Percentiles rank a stretch among this genome's conserved stretches.
Evolutionary conservation across 2,888 invertebrate genomes (phyloP).

Genomic region (Campoletis raptor): DNA sequence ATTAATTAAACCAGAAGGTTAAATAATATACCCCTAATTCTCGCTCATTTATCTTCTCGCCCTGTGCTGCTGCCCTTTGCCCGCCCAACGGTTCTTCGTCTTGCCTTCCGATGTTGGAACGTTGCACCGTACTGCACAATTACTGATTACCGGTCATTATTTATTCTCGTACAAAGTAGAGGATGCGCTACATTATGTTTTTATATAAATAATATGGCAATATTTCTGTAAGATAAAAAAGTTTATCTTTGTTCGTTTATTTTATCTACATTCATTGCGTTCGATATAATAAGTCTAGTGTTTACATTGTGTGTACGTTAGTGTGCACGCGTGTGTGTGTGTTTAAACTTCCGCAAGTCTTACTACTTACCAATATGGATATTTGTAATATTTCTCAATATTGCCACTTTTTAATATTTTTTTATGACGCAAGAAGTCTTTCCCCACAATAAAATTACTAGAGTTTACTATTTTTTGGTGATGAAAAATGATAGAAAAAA

Average conservation of each 20-base stretch:
- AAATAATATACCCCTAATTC: constrained; percentile 77
- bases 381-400: no score
- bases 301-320: no score
- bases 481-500: no score
- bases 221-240: not conserved
- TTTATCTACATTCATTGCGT: no score
- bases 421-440: no score
- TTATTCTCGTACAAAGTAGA: constrained; percentile 44
- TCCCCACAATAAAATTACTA: no score
- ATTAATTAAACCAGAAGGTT: constrained; percentile 76
- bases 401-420: no score
- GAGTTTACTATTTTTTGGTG: no score
- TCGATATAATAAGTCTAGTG: no score
- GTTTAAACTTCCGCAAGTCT: no score
- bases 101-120: constrained; percentile 34
- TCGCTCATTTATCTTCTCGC: constrained; percentile 66
- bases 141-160: constrained; percentile 65
- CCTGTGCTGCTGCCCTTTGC: constrained; percentile 39
- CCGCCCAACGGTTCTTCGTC: constrained; percentile 6
- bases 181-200: not conserved
- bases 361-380: no score
- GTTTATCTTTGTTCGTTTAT: not conserved
- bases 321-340: no score
- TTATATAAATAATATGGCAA: not conserved
- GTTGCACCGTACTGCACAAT: constrained; percentile 47